Conservation (phyloP, 64 coral and sea anemone species). For the Orbicella faveolata region DNA sequence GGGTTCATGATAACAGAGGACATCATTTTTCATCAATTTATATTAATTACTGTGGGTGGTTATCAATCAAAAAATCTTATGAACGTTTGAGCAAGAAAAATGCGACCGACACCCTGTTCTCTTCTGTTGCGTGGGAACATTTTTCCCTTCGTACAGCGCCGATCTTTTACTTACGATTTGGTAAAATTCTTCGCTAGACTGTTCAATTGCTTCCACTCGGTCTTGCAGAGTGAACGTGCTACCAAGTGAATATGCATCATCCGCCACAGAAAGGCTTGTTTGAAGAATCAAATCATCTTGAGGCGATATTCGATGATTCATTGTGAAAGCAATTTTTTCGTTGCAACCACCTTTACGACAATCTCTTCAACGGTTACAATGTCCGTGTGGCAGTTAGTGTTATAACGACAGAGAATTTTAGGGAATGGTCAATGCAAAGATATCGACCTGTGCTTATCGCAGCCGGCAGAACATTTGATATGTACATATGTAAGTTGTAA, state of each 20-base stretch:
- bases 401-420: too few species aligned
- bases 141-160: background rate
- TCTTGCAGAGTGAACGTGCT: constrained; percentile 38
- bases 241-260: background rate
- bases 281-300: constrained; percentile 23
- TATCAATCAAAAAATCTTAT: too few species aligned
- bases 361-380: too few species aligned
- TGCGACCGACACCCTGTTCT: background rate
- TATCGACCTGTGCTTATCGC: too few species aligned
- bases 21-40: too few species aligned
- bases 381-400: too few species aligned
- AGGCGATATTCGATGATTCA: constrained; percentile 4
- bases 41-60: too few species aligned
- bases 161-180: background rate
- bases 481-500: too few species aligned
- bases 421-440: too few species aligned
- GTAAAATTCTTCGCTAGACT: constrained; percentile 28
- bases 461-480: too few species aligned
- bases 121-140: background rate
- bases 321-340: background rate
- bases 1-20: too few species aligned
- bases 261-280: background rate
- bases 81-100: background rate
- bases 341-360: too few species aligned
- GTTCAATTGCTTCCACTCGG: background rate